Evolutionary conservation across 2,113 vertebrate genomes (phyloP).

Genomic region (Naja naja): DNA sequence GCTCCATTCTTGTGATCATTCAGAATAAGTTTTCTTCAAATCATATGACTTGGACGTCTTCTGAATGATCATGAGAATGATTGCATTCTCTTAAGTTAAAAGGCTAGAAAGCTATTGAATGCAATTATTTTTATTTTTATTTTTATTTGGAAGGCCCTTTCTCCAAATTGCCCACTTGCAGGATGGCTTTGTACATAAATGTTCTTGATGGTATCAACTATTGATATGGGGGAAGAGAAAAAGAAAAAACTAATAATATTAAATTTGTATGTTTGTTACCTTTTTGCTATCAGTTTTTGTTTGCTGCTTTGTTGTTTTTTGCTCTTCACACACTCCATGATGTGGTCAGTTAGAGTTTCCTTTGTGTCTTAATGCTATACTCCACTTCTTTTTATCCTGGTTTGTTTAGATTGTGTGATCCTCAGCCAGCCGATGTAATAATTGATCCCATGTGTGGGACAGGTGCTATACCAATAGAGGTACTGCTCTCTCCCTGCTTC

Average conservation of each 20-base stretch:
- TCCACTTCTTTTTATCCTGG: background rate
- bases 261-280: background rate
- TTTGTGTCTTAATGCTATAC: background rate
- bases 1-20: no score
- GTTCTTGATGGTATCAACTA: background rate
- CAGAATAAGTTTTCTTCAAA: no score
- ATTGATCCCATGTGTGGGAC: conserved; percentile 98
- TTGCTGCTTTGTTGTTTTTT: background rate
- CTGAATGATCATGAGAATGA: background rate
- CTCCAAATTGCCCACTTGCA: background rate
- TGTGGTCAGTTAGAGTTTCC: background rate
- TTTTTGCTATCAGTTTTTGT: background rate
- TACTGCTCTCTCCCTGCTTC: conserved; percentile 51
- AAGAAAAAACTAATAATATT: background rate
- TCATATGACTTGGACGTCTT: no score
- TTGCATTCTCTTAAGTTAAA: background rate
- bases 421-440: conserved; percentile 85
- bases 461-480: conserved; percentile 96
- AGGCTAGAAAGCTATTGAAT: background rate
- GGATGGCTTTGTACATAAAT: background rate
- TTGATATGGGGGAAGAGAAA: background rate
- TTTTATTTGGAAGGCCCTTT: background rate
- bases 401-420: conserved; percentile 84
- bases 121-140: no score
- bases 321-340: background rate